These are phyloP conservation scores for Cynocephalus volans DNA, from an alignment of 2,113 vertebrate genomes.

Conservation along the genomic window DNA sequence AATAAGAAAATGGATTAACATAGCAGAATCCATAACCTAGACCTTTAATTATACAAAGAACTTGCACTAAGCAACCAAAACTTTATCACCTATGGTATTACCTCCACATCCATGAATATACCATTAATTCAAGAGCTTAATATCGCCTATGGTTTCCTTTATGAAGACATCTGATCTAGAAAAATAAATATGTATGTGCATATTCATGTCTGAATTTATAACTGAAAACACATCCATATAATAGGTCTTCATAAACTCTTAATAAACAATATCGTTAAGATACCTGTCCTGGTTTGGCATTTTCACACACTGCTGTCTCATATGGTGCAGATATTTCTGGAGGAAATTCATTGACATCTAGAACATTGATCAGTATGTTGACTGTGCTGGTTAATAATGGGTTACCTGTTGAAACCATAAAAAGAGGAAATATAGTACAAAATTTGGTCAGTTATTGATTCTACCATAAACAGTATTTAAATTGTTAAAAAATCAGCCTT, in stretches of 20 bases:
- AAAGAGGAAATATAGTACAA: constrained; percentile 64
- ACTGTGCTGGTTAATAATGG: constrained; percentile 96
- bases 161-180: neutral
- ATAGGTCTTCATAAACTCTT: neutral
- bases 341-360: constrained; percentile 99
- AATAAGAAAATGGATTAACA: neutral
- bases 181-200: neutral
- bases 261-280: neutral
- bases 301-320: constrained; percentile 97
- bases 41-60: neutral
- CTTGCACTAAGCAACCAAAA: neutral
- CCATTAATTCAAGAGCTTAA: neutral
- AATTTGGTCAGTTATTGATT: neutral
- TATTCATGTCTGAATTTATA: neutral
- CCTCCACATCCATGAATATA: neutral
- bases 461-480: neutral
- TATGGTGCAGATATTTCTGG: constrained; percentile 96
- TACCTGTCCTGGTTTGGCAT: constrained; percentile 97
- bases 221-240: neutral
- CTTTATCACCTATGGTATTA: neutral
- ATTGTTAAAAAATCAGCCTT: neutral
- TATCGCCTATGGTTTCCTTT: neutral
- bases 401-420: constrained; percentile 91
- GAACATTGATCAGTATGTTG: constrained; percentile 94
- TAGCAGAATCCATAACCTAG: neutral